Conservation (phyloP, 2,888 invertebrate species). For the Mimas tiliae region DNA sequence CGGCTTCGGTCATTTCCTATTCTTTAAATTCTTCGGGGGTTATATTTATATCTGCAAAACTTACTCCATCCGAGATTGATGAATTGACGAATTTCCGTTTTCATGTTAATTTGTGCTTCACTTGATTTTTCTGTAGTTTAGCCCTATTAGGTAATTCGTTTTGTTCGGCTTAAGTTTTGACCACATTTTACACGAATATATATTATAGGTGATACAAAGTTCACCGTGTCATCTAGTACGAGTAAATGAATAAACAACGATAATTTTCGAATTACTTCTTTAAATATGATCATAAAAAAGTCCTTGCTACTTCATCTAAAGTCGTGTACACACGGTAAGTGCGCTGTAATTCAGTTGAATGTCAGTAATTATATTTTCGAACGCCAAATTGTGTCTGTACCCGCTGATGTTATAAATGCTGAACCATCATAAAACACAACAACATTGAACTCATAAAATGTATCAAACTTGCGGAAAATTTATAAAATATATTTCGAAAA, state of each 20-base stretch:
- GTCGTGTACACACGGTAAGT: neutral
- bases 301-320: neutral
- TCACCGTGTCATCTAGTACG: too few species aligned
- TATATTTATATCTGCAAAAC: too few species aligned
- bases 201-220: too few species aligned
- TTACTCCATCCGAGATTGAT: neutral
- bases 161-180: too few species aligned
- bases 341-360: neutral
- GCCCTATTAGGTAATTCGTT: too few species aligned
- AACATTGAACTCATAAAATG: neutral
- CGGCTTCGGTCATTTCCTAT: too few species aligned
- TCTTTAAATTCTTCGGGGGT: too few species aligned
- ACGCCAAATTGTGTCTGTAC: neutral
- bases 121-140: too few species aligned
- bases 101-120: too few species aligned
- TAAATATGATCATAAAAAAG: constrained; percentile 15
- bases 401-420: neutral
- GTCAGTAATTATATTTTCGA: neutral
- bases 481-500: neutral
- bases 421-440: neutral
- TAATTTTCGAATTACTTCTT: neutral
- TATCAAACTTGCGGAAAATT: neutral
- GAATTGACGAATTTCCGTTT: too few species aligned
- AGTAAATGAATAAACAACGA: neutral
- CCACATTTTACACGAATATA: too few species aligned